Evolutionary conservation across 2,797 vertebrate genomes (phyloP), one percentile per base, ranked within the genome.

Genomic region (Crenuchus spilurus): DNA sequence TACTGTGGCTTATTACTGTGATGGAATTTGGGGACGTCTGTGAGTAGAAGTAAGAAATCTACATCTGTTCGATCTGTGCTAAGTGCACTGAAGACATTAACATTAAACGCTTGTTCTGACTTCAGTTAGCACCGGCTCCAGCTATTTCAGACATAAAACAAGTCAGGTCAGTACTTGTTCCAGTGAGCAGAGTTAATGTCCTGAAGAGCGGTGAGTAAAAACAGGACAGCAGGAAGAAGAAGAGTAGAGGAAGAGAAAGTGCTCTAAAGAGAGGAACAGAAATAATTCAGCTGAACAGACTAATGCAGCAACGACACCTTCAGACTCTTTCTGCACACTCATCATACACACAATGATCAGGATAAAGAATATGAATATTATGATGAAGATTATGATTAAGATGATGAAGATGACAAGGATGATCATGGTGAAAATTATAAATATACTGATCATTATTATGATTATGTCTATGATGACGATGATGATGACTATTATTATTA

Each of bases 91-190:
- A 68, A 22, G 33, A 35, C 48, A 55, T 44, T 63, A 54, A 41
- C 63, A 69, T 60, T 57, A 70, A 70, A 65, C 20, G 49, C 52
- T 41, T 65, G 51, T 75, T 61, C 46, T 42, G 44, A 65, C 54
- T 44, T 78, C 48, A 44, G 60, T 68, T 80, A 73, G 49, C 41
- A 64, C 55, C 37, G 18, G 20, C 46, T 54, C 51, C 24, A 28
- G 2, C 35, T 33, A 69, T 22, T 57, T 10, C 4, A 37, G 4
- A n/a, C n/a, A n/a, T n/a, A n/a, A n/a, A n/a, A n/a, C n/a, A n/a
- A n/a, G n/a, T n/a, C n/a, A n/a, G n/a, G n/a, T n/a, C n/a, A n/a
- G n/a, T n/a, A n/a, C n/a, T n/a, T n/a, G n/a, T n/a, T n/a, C n/a
- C n/a, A n/a, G 8, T 24, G 8, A 51, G 22, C 4, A 13, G 1